phyloP scores from a whole-genome alignment of 2,797 vertebrate genomes.

The Lateolabrax maculatus region DNA sequence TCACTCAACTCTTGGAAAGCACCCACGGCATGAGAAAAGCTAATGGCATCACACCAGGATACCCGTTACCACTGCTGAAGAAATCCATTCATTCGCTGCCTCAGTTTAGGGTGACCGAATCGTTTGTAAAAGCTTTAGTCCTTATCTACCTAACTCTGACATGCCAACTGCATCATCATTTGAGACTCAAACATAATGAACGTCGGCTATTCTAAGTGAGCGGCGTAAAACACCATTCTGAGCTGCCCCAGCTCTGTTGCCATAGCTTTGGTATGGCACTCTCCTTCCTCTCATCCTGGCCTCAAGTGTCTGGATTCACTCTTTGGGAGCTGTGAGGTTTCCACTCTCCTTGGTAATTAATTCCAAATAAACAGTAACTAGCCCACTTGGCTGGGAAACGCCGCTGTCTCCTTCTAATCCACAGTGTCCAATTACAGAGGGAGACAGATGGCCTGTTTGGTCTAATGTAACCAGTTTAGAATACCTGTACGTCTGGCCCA shows the following conservation, averaged over 20 bases:
- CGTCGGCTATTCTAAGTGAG: constrained; percentile 27
- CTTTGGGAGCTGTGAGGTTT: constrained; percentile 61
- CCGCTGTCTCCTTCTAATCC: constrained; percentile 67
- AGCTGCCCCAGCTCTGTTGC: constrained; percentile 42
- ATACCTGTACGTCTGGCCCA: constrained; percentile 73
- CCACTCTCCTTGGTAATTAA: constrained; percentile 80
- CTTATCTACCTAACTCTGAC: constrained; percentile 18
- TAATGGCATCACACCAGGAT: constrained; percentile 65
- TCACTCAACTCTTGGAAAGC: constrained; percentile 68
- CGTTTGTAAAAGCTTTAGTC: constrained; percentile 44
- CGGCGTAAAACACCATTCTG: constrained; percentile 8
- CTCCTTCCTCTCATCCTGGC: constrained; percentile 46
- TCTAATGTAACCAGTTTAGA: constrained; percentile 77
- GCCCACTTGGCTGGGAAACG: constrained; percentile 73
- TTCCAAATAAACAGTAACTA: constrained; percentile 83
- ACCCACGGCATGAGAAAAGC: constrained; percentile 53
- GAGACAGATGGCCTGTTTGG: constrained; percentile 78
- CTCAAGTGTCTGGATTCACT: constrained; percentile 69
- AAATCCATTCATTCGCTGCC: constrained; percentile 57
- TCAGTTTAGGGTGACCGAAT: constrained; percentile 49
- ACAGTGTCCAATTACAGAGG: constrained; percentile 72
- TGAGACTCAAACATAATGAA: constrained; percentile 42
- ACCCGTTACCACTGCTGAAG: constrained; percentile 48
- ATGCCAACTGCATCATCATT: constrained; percentile 44
- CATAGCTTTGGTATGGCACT: constrained; percentile 30